Percentiles rank a stretch among this genome's conserved stretches.
These are phyloP conservation scores for Megaleporinus macrocephalus DNA, from an alignment of 2,113 vertebrate species.

Conservation along the genomic window DNA sequence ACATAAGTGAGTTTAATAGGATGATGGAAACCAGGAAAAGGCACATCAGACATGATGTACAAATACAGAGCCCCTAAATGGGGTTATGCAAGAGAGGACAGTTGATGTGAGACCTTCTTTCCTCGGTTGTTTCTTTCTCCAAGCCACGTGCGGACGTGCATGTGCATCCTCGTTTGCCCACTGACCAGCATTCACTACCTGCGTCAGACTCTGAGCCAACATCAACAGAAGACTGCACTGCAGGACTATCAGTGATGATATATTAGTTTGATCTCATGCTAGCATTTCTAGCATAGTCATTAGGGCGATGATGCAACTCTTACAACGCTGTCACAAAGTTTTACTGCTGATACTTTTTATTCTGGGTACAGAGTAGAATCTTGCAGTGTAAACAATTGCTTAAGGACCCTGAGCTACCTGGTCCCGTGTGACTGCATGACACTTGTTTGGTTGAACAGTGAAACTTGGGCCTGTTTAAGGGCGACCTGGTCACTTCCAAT, in stretches of 20 bases:
- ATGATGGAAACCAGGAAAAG: constrained; percentile 7
- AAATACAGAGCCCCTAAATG: not conserved
- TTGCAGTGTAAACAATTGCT: no score
- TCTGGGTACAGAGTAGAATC: no score
- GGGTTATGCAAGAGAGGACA: not conserved
- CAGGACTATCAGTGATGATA: not conserved
- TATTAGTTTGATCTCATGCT: not conserved
- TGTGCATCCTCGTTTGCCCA: not conserved
- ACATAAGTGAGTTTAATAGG: not conserved
- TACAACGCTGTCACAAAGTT: not conserved
- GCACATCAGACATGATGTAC: not conserved
- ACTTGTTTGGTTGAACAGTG: no score
- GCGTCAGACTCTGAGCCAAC: not conserved
- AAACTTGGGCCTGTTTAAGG: no score
- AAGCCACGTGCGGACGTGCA: not conserved
- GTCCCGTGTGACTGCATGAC: no score
- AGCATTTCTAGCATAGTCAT: not conserved
- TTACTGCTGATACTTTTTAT: no score
- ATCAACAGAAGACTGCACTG: not conserved
- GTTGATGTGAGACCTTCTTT: not conserved
- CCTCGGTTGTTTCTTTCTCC: not conserved
- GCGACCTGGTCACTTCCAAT: no score
- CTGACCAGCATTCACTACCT: not conserved
- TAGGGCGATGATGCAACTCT: not conserved
- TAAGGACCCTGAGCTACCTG: no score